Evolutionary conservation across 2,888 invertebrate genomes (phyloP).

Genomic region (Limnephilus lunatus): DNA sequence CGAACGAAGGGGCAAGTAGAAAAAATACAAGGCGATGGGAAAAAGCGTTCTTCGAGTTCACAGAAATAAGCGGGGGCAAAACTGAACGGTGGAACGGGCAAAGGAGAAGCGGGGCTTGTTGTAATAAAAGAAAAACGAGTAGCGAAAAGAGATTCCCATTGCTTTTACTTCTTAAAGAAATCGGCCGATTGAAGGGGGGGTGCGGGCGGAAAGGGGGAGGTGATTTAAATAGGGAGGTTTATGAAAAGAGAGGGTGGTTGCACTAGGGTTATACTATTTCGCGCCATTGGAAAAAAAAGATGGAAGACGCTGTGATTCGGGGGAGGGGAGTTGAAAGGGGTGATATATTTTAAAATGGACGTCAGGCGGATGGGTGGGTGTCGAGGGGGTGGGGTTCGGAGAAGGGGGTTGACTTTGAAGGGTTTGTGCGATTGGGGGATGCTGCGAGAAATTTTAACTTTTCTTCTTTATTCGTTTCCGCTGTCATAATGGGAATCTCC

Average conservation of each 20-base stretch:
- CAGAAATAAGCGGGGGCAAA: conserved; percentile 46
- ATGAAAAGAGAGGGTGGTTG: conserved; percentile 48
- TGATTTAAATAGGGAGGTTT: conserved; percentile 44
- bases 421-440: conserved; percentile 53
- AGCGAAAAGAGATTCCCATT: conserved; percentile 43
- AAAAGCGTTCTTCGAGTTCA: conserved; percentile 39
- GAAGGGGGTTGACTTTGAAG: conserved; percentile 38
- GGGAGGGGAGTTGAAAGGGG: conserved; percentile 22
- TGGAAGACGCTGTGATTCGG: conserved; percentile 47
- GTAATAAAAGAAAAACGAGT: conserved; percentile 50
- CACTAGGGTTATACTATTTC: conserved; percentile 46
- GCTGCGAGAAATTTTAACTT: conserved; percentile 58
- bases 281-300: conserved; percentile 50
- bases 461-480: conserved; percentile 60
- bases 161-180: conserved; percentile 50
- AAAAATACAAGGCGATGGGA: conserved; percentile 48
- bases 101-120: conserved; percentile 42
- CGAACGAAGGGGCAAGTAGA: conserved; percentile 60
- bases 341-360: conserved; percentile 54
- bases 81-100: conserved; percentile 36
- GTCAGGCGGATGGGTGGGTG: conserved; percentile 10
- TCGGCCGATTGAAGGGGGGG: conserved; percentile 45
- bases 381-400: background rate
- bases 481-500: conserved; percentile 58
- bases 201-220: background rate